These are phyloP conservation scores for Lycocorax pyrrhopterus DNA, from an alignment of 2,113 vertebrate genomes.

Conservation along the genomic window DNA sequence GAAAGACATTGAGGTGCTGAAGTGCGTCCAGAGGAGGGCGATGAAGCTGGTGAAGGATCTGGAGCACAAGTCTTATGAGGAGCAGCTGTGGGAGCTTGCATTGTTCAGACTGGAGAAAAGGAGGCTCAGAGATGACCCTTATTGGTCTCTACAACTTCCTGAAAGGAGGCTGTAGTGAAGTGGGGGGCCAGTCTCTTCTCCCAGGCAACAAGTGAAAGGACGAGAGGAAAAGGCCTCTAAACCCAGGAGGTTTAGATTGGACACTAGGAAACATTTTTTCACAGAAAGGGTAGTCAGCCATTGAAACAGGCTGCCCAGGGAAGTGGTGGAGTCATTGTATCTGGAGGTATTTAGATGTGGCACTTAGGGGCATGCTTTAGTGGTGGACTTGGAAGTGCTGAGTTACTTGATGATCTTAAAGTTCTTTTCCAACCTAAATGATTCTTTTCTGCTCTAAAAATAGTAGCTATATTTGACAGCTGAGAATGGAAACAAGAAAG, in stretches of 20 bases:
- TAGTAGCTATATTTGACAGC: background rate
- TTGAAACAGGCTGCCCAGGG: background rate
- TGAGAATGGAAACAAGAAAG: background rate
- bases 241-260: background rate
- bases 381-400: background rate
- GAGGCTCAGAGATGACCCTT: background rate
- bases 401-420: background rate
- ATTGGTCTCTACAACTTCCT: background rate
- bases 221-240: background rate
- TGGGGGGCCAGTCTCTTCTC: background rate
- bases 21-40: background rate
- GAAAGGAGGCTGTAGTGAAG: background rate
- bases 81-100: background rate
- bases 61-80: background rate
- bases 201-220: background rate
- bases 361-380: background rate
- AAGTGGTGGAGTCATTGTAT: background rate
- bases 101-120: background rate
- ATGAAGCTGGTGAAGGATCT: background rate
- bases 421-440: background rate
- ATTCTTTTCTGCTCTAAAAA: background rate
- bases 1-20: background rate
- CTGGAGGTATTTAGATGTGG: background rate
- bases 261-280: background rate
- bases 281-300: background rate